Evolutionary conservation across 2,797 vertebrate species (phyloP), one percentile per base, ranked within the genome.

Genomic region (Centroberyx gerrardi): DNA sequence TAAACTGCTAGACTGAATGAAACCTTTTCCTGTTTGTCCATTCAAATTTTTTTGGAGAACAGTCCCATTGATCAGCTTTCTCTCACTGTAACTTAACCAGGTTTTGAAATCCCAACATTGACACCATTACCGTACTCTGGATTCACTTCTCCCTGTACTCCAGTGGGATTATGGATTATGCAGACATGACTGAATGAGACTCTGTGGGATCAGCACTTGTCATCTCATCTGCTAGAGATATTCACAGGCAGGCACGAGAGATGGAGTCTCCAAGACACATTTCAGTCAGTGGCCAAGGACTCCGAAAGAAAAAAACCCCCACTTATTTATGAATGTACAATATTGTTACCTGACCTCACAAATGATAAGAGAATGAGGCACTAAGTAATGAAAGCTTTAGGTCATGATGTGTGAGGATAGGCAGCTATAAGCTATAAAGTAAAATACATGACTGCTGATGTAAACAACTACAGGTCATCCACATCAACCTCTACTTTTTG

Each of bases 101-200:
- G 56, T 88, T 84, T 80, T 27, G 3, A 72, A 87, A 83, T 90
- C 70, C 76, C 38, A 66, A 28, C 59, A 42, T 46, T 74, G 72
- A 78, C 52, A 80, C 60, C 52, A 48, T 68, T 8, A 28, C 55
- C 55, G 33, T 60, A 36, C 51, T 63, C 52, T 68, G 74, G 58
- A 51, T 56, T 51, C 40, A 36, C 85, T 64, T 74, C 78, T 77
- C 63, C 38, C 49, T 68, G 49, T 72, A 40, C 62, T 78, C 78
- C 73, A 66, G 40, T 66, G 83, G 86, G 88, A 92, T 90, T 74
- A 73, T 78, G 62, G 74, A 81, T 78, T 90, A 88, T 38, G 15
- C 68, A 78, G 77, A 85, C 77, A 82, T 92, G 89, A 90, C 87
- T 49, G 65, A 84, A 55, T 54, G 65, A 75, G 58, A 69, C 66